Base-by-base conservation (phyloP, 2,113 vertebrate species). In the Dryoscopus gambensis region DNA sequence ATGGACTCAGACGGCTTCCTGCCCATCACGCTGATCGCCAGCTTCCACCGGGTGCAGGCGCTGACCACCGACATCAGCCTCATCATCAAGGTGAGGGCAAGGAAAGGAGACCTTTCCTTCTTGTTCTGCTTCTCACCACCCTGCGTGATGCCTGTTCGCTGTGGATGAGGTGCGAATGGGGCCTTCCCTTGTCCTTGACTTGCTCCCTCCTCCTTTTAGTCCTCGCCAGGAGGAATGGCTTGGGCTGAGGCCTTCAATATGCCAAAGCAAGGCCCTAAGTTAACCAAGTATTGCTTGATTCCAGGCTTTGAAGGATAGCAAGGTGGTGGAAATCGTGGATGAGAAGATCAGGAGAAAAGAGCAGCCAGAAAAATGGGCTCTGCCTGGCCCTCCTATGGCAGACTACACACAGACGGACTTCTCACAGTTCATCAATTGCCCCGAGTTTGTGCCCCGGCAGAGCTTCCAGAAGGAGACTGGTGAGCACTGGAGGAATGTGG, bases 11-110 rank as follows among this genome's bases (percentile, higher is more conserved):
- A 98, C 0, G 99, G 99, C 25, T 99, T 99, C 96, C 98, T 99
- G 89, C 99, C 99, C 50, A 97, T 99, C 69, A 98, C 98, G 13
- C 98, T 99, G 50, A 98, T 99, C 2, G 99, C 99, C 80, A 99
- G 99, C 89, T 99, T 99, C 98, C 99, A 99, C 98, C 97, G 99
- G 6, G 99, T 99, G 55, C 99, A 99, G 97, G 99, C 99, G 0
- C 98, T 99, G 49, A 99, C 99, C 96, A 99, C 99, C 0, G 99
- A 99, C 95, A 97, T 99, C 92, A 98, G 97, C 93, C 97, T 99
- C 92, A 99, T 99, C 68, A 84, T 99, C 65, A 98, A 99, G 97
- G 99, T 99, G 80, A 97, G 78, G 55, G 47, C 91, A 73, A 5
- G 68, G 42, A 57, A 31, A 9, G 23, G 9, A 9, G 6, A 22